Evolutionary conservation across 2,113 vertebrate genomes (phyloP), one percentile per base, ranked within the genome.

Genomic region (Uropsilus gracilis): DNA sequence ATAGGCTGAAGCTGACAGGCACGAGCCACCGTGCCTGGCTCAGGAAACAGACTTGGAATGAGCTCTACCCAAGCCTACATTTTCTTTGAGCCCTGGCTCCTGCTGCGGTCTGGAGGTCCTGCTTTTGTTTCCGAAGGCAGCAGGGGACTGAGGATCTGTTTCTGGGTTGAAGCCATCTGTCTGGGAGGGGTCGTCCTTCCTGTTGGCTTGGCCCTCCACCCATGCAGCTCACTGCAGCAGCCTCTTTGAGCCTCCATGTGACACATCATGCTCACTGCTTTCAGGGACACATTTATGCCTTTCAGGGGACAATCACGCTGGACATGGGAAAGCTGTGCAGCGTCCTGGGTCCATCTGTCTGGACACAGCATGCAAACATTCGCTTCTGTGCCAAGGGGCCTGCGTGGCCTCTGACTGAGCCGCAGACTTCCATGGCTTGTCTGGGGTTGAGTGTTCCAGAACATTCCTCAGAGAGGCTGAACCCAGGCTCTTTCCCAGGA

Each of bases 251-350:
- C 30, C 57, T 13, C 17, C 32, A 18, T 1, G 39, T 64, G 28
- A 2, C 5, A 7, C 1, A 5, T 68, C 18, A 2, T 3, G 9
- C n/a, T 34, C 12, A 42, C 39, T 37, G 17, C 9, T 86, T 73
- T 78, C n/a, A 24, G 24, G 6, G 37, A 32, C 28, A 22, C 24
- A 2, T 22, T 0, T 3, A 2, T 37, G 55, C 12, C 34, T 37
- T 57, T 32, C 2, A 0, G 32, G 55, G 37, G 22, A 66, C 66
- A 0, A 0, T 77, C 13, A 1, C 1, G 0, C 20, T 8, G 39
- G 24, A 61, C 46, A 32, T 18, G 39, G 46, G 55, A 89, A 66
- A 75, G 3, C 20, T 6, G 0, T 10, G 4, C 39, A 14, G 11
- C 37, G 28, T 46, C 53, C 81, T 39, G 46, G 24, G 5, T 5